A percentile compares a stretch with the other conserved stretches of the same genome.
Conservation (phyloP, 2,797 vertebrate species). For the Anniella stebbinsi region DNA sequence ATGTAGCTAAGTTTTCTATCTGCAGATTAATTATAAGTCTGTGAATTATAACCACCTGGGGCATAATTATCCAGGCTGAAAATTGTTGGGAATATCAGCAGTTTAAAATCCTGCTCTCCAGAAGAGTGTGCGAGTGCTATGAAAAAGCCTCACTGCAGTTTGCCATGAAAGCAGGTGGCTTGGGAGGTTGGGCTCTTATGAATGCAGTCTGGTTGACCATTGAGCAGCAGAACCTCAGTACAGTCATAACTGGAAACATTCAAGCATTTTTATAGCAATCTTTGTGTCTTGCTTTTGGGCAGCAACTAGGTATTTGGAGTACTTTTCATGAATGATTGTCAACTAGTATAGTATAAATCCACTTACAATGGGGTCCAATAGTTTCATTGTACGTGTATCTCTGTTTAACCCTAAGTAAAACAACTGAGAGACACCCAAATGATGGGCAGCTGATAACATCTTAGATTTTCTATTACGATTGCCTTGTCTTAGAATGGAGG, state of each 20-base stretch:
- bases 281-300: not conserved
- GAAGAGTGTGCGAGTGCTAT: not conserved
- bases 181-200: not conserved
- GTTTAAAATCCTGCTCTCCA: not conserved
- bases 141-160: not conserved
- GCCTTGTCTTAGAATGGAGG: slow-evolving; percentile 40
- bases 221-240: not conserved
- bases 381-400: slow-evolving; percentile 17
- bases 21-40: slow-evolving; percentile 16
- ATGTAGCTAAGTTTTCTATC: not conserved
- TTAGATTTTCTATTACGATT: slow-evolving; percentile 51
- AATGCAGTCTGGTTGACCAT: not conserved
- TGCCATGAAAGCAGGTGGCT: not conserved
- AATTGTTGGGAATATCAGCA: not conserved
- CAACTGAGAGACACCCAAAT: not conserved
- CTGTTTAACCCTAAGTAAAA: not conserved
- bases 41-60: not conserved
- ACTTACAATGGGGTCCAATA: not conserved
- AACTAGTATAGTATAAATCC: not conserved
- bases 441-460: slow-evolving; percentile 30
- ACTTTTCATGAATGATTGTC: not conserved
- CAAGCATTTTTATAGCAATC: not conserved
- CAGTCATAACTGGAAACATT: not conserved
- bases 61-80: not conserved
- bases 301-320: not conserved